Evolutionary conservation across 2,888 invertebrate genomes (phyloP).

Genomic region (Sarcophaga variegata): DNA sequence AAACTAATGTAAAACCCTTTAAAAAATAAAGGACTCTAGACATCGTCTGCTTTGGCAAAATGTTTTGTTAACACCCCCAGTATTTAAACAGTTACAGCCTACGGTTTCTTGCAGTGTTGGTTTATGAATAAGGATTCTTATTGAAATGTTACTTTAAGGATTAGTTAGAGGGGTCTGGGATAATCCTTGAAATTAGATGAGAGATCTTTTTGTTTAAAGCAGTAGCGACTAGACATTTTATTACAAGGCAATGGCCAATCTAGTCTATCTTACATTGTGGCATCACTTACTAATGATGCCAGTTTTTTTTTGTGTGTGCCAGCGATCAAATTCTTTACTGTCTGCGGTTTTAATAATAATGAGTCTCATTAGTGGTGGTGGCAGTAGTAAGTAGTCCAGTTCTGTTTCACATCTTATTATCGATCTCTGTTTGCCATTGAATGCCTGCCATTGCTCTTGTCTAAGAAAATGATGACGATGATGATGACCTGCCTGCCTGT

Average conservation of each 20-base stretch:
- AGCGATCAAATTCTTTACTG: constrained; percentile 10
- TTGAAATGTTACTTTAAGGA: constrained; percentile 39
- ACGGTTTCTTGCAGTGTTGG: background rate
- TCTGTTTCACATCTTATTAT: background rate
- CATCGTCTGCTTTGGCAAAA: constrained; percentile 43
- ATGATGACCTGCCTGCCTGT: constrained; percentile 35
- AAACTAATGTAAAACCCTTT: background rate
- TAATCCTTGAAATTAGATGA: constrained; percentile 59
- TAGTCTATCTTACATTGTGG: background rate
- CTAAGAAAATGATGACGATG: background rate
- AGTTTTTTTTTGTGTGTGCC: background rate
- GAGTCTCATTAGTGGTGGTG: constrained; percentile 26
- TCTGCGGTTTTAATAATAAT: constrained; percentile 41
- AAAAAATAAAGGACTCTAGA: constrained; percentile 28
- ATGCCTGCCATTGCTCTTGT: background rate
- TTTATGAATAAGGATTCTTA: background rate
- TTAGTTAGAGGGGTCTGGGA: background rate
- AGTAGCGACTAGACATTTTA: constrained; percentile 45
- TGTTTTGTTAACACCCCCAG: constrained; percentile 54
- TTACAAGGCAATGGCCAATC: background rate
- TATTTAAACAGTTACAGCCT: constrained; percentile 37
- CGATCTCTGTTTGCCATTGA: background rate
- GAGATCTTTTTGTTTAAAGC: constrained; percentile 48
- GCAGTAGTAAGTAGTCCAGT: background rate
- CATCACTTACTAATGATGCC: background rate